phyloP scores from a whole-genome alignment of 2,888 invertebrate genomes.

The Scaptomyza reducta region DNA sequence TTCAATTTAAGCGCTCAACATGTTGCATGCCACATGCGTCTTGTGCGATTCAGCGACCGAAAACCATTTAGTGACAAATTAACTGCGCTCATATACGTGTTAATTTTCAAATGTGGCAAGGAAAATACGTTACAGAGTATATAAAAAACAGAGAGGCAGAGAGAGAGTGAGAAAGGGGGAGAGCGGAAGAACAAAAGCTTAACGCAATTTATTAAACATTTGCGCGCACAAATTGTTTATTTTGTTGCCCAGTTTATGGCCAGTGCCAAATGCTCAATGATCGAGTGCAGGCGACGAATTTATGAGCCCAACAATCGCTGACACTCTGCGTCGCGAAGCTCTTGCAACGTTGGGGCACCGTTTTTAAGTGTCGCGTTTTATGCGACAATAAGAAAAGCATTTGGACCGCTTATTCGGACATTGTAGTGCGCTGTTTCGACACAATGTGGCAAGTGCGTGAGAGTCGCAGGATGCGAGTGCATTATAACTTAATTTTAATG shows the following conservation, averaged over 20 bases:
- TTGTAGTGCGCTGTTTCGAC: constrained; percentile 56
- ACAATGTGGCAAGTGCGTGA: constrained; percentile 29
- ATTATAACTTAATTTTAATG: constrained; percentile 76
- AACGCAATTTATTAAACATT: constrained; percentile 74
- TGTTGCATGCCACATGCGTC: constrained; percentile 69
- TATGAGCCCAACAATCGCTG: constrained; percentile 66
- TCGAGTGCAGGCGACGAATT: constrained; percentile 41
- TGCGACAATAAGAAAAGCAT: constrained; percentile 32
- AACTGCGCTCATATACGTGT: constrained; percentile 70
- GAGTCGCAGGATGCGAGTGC: constrained; percentile 43
- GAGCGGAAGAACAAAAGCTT: constrained; percentile 42
- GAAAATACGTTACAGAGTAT: constrained; percentile 48
- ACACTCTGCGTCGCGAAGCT: constrained; percentile 7
- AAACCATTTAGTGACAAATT: constrained; percentile 76
- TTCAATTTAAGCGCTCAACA: constrained; percentile 75
- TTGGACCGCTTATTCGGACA: constrained; percentile 43
- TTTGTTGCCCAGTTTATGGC: constrained; percentile 62
- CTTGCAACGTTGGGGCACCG: background rate
- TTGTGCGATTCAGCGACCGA: constrained; percentile 21
- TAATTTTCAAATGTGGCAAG: constrained; percentile 60
- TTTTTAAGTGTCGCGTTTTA: constrained; percentile 53
- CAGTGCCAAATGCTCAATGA: constrained; percentile 38
- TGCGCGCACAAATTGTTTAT: constrained; percentile 71
- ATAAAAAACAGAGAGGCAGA: background rate
- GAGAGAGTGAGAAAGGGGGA: too few relatives aligned